Conservation (phyloP, 1,140 invertebrate species). For the Drosophila watanabei region DNA sequence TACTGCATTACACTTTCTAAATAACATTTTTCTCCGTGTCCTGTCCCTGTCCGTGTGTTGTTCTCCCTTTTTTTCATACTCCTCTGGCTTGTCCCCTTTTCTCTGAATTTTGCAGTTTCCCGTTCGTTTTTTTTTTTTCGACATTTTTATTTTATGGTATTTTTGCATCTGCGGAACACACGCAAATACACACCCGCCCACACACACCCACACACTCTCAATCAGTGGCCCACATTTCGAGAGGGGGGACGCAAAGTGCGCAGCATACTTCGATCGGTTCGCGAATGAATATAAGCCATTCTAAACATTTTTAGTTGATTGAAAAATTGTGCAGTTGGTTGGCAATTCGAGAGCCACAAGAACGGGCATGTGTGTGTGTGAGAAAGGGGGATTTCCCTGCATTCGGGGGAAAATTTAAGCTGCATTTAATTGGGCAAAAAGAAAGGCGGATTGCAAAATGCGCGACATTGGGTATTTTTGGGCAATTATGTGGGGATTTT, state of each 20-base stretch:
- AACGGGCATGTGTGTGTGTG: not conserved
- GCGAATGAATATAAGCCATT: constrained; percentile 74
- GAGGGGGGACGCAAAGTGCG: constrained; percentile 5
- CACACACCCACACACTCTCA: constrained; percentile 34
- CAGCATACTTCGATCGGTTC: constrained; percentile 55
- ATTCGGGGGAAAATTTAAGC: constrained; percentile 60
- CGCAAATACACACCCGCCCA: constrained; percentile 15
- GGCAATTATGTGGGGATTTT: constrained; percentile 15
- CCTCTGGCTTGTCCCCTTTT: not conserved
- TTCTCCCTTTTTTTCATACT: not conserved
- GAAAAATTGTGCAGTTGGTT: constrained; percentile 81
- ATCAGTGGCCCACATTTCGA: constrained; percentile 73
- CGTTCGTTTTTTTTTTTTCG: constrained; percentile 3
- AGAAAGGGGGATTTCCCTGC: not conserved
- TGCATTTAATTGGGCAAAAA: constrained; percentile 74
- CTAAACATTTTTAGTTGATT: constrained; percentile 83
- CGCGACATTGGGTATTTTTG: constrained; percentile 43
- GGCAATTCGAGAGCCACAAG: constrained; percentile 57
- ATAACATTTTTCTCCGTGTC: not conserved
- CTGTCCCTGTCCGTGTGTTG: not conserved
- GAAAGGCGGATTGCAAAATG: constrained; percentile 45
- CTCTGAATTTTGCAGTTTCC: constrained; percentile 22
- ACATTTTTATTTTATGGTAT: constrained; percentile 77
- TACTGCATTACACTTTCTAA: not conserved
- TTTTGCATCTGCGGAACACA: constrained; percentile 52